These are phyloP conservation scores for Dendrocopos noguchii DNA, from an alignment of 2,113 vertebrate species.

Conservation along the genomic window DNA sequence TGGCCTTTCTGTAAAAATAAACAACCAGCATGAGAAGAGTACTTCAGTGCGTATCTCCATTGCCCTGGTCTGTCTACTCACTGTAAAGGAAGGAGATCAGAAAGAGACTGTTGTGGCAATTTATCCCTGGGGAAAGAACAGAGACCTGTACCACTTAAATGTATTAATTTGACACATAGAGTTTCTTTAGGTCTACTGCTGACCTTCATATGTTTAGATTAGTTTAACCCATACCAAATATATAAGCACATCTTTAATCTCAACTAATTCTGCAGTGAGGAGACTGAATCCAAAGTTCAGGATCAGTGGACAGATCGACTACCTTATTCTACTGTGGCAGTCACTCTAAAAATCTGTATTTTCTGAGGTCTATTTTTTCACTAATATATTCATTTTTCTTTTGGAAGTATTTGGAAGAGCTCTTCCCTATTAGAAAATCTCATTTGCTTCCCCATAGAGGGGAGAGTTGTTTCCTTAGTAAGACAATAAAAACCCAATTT, in stretches of 20 bases:
- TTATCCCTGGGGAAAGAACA: not conserved
- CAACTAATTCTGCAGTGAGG: not conserved
- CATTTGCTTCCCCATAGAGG: conserved; percentile 10
- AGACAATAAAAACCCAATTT: conserved; percentile 15
- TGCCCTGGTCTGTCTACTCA: not conserved
- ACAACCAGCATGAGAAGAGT: not conserved
- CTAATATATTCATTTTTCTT: not conserved
- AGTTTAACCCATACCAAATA: not conserved
- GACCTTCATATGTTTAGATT: not conserved
- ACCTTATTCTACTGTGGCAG: not conserved
- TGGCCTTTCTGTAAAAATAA: not conserved
- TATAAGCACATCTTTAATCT: not conserved
- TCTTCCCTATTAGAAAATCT: not conserved
- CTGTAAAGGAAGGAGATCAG: not conserved
- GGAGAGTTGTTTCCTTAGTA: conserved; percentile 5
- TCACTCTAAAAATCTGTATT: not conserved
- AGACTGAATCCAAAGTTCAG: not conserved
- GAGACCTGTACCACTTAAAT: not conserved
- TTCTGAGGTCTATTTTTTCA: not conserved
- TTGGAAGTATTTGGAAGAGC: not conserved
- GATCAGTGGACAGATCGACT: not conserved
- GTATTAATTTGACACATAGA: not conserved
- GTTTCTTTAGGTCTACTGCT: not conserved
- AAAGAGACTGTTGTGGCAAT: not conserved
- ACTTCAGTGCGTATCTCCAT: not conserved